A percentile compares a stretch with the other conserved stretches of the same genome.
Conservation (phyloP, 2,113 vertebrate species). For the Forbesichthys agassizii region DNA sequence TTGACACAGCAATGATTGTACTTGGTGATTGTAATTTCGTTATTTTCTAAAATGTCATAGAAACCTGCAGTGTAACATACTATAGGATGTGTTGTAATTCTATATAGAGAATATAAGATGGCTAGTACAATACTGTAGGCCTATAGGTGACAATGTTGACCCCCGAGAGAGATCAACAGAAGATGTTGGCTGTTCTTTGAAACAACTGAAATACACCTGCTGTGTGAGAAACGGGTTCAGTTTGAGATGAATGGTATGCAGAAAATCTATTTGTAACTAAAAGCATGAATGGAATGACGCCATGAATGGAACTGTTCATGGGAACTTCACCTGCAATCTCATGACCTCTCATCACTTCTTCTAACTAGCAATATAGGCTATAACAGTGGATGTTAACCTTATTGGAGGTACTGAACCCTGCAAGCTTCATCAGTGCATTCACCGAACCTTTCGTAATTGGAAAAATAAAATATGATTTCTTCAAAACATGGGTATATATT, state of each 20-base stretch:
- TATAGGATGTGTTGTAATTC: too few species aligned
- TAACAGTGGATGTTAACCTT: too few species aligned
- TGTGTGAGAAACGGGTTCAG: slow-evolving; percentile 6
- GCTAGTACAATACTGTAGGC: too few species aligned
- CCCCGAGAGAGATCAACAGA: too few species aligned
- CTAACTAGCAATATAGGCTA: slow-evolving; percentile 14
- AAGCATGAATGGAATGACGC: slow-evolving; percentile 59
- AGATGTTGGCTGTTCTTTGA: background rate
- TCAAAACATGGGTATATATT: too few species aligned
- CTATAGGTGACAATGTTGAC: too few species aligned
- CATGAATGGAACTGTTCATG: slow-evolving; percentile 19
- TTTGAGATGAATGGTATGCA: slow-evolving; percentile 57
- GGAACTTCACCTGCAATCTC: slow-evolving; percentile 46
- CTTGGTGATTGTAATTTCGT: slow-evolving; percentile 20
- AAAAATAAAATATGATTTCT: too few species aligned
- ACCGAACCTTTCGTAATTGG: too few species aligned
- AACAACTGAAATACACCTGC: background rate
- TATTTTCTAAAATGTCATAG: background rate
- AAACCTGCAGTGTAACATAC: background rate
- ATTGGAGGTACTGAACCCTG: too few species aligned
- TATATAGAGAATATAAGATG: too few species aligned
- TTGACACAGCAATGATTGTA: slow-evolving; percentile 45
- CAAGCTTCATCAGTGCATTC: too few species aligned
- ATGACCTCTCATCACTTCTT: slow-evolving; percentile 24
- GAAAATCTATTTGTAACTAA: slow-evolving; percentile 21